Percentiles rank a stretch among this genome's conserved stretches.
Conservation (phyloP, 1,140 invertebrate genomes). For the Sogatella furcifera region DNA sequence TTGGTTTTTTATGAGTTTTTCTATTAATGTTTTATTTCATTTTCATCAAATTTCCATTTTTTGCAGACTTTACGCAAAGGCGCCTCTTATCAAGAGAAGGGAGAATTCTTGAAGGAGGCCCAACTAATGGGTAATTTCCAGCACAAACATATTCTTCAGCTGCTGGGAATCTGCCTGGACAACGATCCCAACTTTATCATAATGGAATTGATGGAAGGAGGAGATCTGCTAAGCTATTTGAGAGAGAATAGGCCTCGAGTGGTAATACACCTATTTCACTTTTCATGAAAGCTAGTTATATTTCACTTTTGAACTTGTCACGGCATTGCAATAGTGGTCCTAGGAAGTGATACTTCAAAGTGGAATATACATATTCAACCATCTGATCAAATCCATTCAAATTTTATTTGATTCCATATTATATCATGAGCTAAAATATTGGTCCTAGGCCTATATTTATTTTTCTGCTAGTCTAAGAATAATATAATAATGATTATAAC, state of each 20-base stretch:
- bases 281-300: no score
- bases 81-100: slow-evolving; percentile 82
- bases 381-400: no score
- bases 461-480: no score
- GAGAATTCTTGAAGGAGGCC: slow-evolving; percentile 93
- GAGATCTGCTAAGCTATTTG: slow-evolving; percentile 85
- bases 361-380: no score
- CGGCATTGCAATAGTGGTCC: no score
- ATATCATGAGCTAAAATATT: no score
- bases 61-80: slow-evolving; percentile 77
- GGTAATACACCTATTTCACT: slow-evolving; percentile 32
- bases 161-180: slow-evolving; percentile 89
- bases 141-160: slow-evolving; percentile 85
- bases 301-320: no score
- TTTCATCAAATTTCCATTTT: slow-evolving; percentile 17
- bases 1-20: no score
- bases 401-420: no score
- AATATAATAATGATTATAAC: no score
- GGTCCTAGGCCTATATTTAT: no score
- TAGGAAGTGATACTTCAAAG: no score
- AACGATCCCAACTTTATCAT: slow-evolving; percentile 87
- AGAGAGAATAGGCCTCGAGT: slow-evolving; percentile 56
- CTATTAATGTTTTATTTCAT: slow-evolving; percentile 1
- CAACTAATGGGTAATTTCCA: slow-evolving; percentile 95
- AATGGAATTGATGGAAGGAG: slow-evolving; percentile 94